phyloP scores from a whole-genome alignment of 2,888 invertebrate species.

The Drosophila meridiana region DNA sequence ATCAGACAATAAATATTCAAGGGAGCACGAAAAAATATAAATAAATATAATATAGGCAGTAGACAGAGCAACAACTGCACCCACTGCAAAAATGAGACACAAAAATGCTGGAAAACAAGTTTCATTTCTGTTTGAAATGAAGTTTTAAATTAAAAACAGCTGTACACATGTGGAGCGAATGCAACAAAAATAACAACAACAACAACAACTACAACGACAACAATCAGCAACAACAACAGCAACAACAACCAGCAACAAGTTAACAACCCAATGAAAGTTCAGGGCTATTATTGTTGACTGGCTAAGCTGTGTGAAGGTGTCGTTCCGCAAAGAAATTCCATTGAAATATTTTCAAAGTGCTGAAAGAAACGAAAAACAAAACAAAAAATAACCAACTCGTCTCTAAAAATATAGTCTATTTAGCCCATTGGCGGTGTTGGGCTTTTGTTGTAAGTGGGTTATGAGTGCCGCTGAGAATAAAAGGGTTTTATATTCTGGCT shows the following conservation, averaged over 20 bases:
- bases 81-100: conserved; percentile 53
- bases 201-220: conserved; percentile 15
- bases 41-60: conserved; percentile 20
- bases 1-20: conserved; percentile 30
- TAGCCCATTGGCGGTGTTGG: conserved; percentile 23
- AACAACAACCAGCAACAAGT: conserved; percentile 30
- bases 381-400: conserved; percentile 40
- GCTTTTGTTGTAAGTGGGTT: conserved; percentile 55
- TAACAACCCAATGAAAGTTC: conserved; percentile 63
- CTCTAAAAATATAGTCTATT: conserved; percentile 47
- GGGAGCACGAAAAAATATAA: conserved; percentile 31
- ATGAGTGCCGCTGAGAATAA: conserved; percentile 33
- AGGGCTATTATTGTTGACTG: conserved; percentile 59
- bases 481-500: conserved; percentile 19
- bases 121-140: conserved; percentile 56
- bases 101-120: conserved; percentile 64
- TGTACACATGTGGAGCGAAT: conserved; percentile 59
- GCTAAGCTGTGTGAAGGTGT: conserved; percentile 41
- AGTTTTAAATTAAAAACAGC: conserved; percentile 67
- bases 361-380: not conserved
- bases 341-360: conserved; percentile 34
- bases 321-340: conserved; percentile 58
- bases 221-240: conserved; percentile 17
- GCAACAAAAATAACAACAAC: conserved; percentile 30
- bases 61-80: conserved; percentile 53